Base-by-base conservation (phyloP, 1,140 invertebrate species). In the Nautilus pompilius region DNA sequence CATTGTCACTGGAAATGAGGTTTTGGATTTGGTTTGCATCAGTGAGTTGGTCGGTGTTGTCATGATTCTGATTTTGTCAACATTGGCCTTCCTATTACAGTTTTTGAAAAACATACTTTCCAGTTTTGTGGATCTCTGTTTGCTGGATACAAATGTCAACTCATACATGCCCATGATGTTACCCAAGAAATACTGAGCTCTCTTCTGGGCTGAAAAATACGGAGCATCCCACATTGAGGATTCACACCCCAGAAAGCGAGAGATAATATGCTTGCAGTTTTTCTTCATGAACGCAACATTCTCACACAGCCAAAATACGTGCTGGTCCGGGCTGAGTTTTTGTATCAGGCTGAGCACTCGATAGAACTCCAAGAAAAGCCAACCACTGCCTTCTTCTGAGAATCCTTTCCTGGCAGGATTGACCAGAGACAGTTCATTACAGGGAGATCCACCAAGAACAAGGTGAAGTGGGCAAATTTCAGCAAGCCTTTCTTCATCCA, bases 401-500 rank as follows among this genome's bases (percentile, higher is more conserved):
- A 88, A 76, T 32, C 87, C 87, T 74, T 86, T 85, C 48, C 87
- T 80, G 5, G 73, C 65, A 8, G 86, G 87, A 76, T 88, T 89
- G 0, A 84, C 87, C n/a, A 85, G 58, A 36, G 87, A 88, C 17
- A 89, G 75, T 62, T 89, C 87, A 72, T 87, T 88, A 70, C 87
- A 86, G 0, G 87, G 88, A 3, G 87, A 88, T 3, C 87, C 88
- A 17, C 87, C 88, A 33, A 89, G 84, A 4, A 89, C 53, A 17
- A 89, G 76, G 79, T 89, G 86, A 34, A 89, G 88, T 1, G 86
- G 87, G 20, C 74, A 76, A 2, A 89, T 76, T 59, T 83, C 62
- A 20, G 64, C 29, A 17, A 84, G 53, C 82, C 72, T 72, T 57
- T 65, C 57, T n/a, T 61, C 24, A 17, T 49, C 63, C 10, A 78